Evolutionary conservation across 1,140 invertebrate genomes (phyloP).

Genomic region (Ericerus pela): DNA sequence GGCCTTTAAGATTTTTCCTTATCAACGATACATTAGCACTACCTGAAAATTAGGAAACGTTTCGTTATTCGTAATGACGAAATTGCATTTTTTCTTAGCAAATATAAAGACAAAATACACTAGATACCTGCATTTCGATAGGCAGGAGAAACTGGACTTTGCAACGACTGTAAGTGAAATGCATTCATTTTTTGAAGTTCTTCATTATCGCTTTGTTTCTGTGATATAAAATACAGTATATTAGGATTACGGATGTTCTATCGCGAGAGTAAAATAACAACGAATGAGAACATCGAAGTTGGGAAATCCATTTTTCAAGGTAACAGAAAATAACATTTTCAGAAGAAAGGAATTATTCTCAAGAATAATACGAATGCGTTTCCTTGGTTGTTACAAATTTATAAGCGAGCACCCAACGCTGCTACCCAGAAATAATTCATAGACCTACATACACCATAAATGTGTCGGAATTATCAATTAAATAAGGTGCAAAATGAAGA

Average conservation of each 20-base stretch:
- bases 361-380: too few relatives aligned
- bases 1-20: slow-evolving; percentile 16
- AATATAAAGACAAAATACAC: neutral
- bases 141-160: slow-evolving; percentile 5
- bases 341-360: too few relatives aligned
- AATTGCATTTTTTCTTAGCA: neutral
- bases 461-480: too few relatives aligned
- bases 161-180: slow-evolving; percentile 16
- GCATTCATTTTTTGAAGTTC: slow-evolving; percentile 18
- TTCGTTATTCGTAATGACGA: neutral
- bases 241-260: neutral
- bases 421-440: too few relatives aligned
- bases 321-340: too few relatives aligned
- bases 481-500: too few relatives aligned
- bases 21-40: slow-evolving; percentile 13
- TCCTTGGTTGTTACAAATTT: too few relatives aligned
- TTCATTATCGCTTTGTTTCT: slow-evolving; percentile 17
- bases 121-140: slow-evolving; percentile 13
- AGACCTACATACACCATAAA: too few relatives aligned
- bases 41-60: slow-evolving; percentile 3
- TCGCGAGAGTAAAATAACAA: neutral
- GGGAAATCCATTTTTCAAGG: too few relatives aligned
- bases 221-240: neutral
- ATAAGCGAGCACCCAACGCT: too few relatives aligned
- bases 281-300: neutral